phyloP scores from a whole-genome alignment of 1,140 invertebrate species.

The Eueides isabella region DNA sequence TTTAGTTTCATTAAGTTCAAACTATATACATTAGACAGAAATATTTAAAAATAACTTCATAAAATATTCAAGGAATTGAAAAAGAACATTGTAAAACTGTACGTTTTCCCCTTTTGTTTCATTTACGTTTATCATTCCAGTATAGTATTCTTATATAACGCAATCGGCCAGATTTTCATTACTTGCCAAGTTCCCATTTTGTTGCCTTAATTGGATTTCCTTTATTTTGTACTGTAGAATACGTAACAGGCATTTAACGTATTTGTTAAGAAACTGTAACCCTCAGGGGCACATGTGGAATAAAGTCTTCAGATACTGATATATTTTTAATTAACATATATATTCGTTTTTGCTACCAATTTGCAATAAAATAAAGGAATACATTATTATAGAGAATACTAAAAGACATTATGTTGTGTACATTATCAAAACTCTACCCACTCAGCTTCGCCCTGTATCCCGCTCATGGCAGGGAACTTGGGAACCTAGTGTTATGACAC shows the following conservation, averaged over 20 bases:
- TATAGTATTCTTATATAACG: conserved; percentile 7
- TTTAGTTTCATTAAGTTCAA: background rate
- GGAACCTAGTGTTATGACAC: no score
- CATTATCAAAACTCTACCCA: no score
- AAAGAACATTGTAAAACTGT: conserved; percentile 2
- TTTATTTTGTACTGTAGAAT: conserved; percentile 1
- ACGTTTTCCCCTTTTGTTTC: conserved; percentile 14
- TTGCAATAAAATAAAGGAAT: background rate
- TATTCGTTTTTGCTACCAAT: background rate
- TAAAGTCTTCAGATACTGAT: background rate
- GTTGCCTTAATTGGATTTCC: conserved; percentile 9
- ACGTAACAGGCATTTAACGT: background rate
- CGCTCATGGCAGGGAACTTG: no score
- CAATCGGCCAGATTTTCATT: conserved; percentile 14
- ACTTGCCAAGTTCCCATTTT: conserved; percentile 10
- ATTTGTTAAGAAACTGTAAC: background rate
- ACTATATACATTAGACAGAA: background rate
- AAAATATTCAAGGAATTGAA: background rate
- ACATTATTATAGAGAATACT: no score
- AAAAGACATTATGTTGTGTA: no score
- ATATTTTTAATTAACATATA: background rate
- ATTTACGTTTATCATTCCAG: conserved; percentile 14
- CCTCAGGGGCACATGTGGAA: background rate
- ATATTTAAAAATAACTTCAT: background rate
- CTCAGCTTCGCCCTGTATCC: no score